phyloP scores from a whole-genome alignment of 2,888 invertebrate genomes.

The Brenthis ino region DNA sequence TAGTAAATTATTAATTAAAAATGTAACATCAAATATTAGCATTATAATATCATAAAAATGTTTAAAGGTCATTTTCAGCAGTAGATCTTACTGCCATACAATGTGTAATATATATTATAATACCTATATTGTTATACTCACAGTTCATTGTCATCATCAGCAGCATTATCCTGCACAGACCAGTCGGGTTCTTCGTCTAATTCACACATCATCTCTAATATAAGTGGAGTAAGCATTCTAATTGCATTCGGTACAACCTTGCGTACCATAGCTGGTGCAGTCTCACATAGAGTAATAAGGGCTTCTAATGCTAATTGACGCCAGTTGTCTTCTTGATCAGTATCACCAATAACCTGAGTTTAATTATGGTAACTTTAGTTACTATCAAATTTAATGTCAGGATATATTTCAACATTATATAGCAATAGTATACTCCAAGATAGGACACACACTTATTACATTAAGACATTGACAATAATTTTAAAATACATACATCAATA shows the following conservation, averaged over 20 bases:
- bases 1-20: too few species aligned
- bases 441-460: too few species aligned
- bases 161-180: constrained; percentile 92
- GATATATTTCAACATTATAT: too few species aligned
- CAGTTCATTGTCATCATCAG: constrained; percentile 96
- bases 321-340: constrained; percentile 90
- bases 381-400: too few species aligned
- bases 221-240: constrained; percentile 89
- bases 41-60: not conserved
- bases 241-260: constrained; percentile 94
- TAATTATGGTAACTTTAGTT: not conserved
- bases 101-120: not conserved
- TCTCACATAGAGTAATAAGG: constrained; percentile 93
- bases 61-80: not conserved
- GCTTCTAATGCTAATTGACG: constrained; percentile 95
- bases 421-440: too few species aligned
- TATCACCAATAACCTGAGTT: constrained; percentile 84
- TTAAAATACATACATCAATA: too few species aligned
- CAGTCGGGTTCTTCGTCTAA: constrained; percentile 95
- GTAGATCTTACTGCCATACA: not conserved
- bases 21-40: too few species aligned
- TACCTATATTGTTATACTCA: constrained; percentile 49
- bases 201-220: constrained; percentile 97
- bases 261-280: constrained; percentile 97
- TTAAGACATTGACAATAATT: too few species aligned